Conservation (phyloP, 1,140 invertebrate genomes). For the Drosophila guanche region DNA sequence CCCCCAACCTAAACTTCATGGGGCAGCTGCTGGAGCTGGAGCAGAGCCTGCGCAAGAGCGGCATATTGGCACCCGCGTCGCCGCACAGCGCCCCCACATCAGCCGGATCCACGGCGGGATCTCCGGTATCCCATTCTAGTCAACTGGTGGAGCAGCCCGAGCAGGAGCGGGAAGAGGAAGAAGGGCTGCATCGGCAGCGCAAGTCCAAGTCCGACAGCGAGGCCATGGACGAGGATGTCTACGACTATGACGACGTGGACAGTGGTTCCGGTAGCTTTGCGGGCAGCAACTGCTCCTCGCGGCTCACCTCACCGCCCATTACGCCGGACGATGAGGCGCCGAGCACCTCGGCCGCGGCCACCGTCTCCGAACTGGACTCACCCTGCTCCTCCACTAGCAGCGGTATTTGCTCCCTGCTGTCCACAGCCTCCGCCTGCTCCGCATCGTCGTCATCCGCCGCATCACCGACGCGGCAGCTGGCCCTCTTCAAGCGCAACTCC, state of each 20-base stretch:
- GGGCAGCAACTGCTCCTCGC: constrained; percentile 76
- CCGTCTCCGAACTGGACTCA: constrained; percentile 58
- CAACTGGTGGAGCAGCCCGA: constrained; percentile 65
- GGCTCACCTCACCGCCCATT: constrained; percentile 73
- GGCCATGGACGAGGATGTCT: constrained; percentile 74
- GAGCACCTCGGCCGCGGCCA: constrained; percentile 58
- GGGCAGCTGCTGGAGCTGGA: constrained; percentile 96
- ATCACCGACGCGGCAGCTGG: constrained; percentile 65
- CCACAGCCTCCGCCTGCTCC: constrained; percentile 26
- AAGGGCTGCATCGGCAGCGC: constrained; percentile 7
- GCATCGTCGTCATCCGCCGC: constrained; percentile 27
- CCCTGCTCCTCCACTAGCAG: constrained; percentile 64
- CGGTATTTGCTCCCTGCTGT: constrained; percentile 52
- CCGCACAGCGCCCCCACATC: constrained; percentile 31
- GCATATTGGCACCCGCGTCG: constrained; percentile 65
- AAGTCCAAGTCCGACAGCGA: constrained; percentile 73
- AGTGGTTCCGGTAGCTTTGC: constrained; percentile 67
- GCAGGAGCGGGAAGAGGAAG: constrained; percentile 15
- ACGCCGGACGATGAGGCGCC: constrained; percentile 73
- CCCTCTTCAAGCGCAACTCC: constrained; percentile 74
- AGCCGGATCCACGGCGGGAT: constrained; percentile 14
- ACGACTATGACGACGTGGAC: constrained; percentile 70
- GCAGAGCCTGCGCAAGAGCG: constrained; percentile 86
- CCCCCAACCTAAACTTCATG: constrained; percentile 98
- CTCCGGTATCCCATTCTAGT: constrained; percentile 51